A percentile compares a stretch with the other conserved stretches of the same genome.
phyloP scores from a whole-genome alignment of 2,113 vertebrate species.

The Ceratotherium simum region DNA sequence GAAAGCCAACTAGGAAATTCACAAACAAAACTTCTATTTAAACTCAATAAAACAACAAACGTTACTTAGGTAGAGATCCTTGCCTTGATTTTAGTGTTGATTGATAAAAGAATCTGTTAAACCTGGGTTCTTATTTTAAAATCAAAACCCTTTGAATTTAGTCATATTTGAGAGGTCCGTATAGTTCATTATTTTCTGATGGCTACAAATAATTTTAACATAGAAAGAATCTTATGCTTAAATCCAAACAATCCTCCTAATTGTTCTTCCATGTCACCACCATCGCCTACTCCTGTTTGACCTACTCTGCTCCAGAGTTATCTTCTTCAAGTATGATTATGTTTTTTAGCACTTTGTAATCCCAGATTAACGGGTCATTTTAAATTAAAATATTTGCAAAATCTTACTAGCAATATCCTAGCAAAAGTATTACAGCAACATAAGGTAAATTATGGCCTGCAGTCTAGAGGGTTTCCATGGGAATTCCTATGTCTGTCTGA shows the following conservation, averaged over 20 bases:
- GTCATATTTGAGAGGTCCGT: background rate
- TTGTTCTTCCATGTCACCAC: background rate
- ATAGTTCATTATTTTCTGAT: background rate
- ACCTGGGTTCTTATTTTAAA: slow-evolving; percentile 36
- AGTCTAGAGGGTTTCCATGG: background rate
- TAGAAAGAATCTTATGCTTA: background rate
- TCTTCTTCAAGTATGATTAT: background rate
- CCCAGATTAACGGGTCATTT: slow-evolving; percentile 1
- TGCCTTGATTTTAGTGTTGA: slow-evolving; percentile 7
- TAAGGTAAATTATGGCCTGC: background rate
- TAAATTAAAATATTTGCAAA: background rate
- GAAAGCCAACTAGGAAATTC: slow-evolving; percentile 26
- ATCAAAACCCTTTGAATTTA: background rate
- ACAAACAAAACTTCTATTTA: background rate
- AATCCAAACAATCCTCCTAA: background rate
- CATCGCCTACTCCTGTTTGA: background rate
- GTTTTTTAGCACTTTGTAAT: background rate
- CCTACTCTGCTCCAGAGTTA: background rate
- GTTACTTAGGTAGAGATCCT: background rate
- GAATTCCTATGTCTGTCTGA: slow-evolving; percentile 10
- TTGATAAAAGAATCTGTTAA: background rate
- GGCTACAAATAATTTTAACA: slow-evolving; percentile 33
- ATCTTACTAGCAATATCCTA: background rate
- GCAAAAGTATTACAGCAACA: background rate
- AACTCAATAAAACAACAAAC: background rate